Evolutionary conservation across 2,113 vertebrate species (phyloP).

Genomic region (Nibea albiflora): DNA sequence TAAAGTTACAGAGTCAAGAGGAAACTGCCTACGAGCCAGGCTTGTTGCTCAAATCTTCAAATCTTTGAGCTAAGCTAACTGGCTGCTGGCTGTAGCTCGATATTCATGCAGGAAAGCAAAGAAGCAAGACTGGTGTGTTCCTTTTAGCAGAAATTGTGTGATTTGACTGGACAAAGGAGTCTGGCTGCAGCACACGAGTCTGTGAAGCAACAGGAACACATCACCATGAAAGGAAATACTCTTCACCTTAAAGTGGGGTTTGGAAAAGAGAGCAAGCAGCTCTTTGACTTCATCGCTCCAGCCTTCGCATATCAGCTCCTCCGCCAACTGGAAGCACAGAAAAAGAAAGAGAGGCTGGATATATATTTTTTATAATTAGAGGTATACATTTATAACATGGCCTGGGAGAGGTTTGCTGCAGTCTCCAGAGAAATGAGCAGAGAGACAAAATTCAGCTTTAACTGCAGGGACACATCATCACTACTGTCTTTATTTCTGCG

Average conservation of each 20-base stretch:
- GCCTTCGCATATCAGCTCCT: conserved; percentile 55
- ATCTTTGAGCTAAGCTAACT: background rate
- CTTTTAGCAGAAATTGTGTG: background rate
- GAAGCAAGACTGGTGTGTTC: background rate
- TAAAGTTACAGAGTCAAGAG: background rate
- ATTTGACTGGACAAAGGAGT: background rate
- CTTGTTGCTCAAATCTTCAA: background rate
- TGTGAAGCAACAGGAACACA: conserved; percentile 9
- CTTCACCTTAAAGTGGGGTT: conserved; percentile 79
- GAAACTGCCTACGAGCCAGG: background rate
- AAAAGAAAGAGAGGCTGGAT: conserved; percentile 7
- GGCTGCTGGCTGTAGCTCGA: background rate
- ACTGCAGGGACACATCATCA: conserved; percentile 23
- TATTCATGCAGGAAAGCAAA: background rate
- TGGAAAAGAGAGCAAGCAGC: conserved; percentile 71
- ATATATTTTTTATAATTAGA: conserved; percentile 37
- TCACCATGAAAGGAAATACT: conserved; percentile 7
- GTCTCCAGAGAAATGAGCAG: background rate
- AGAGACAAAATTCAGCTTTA: background rate
- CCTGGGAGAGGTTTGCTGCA: conserved; percentile 17
- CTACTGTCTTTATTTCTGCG: conserved; percentile 12
- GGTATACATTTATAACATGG: conserved; percentile 24
- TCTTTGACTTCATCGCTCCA: conserved; percentile 73
- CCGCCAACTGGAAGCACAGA: conserved; percentile 65
- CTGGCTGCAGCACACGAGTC: conserved; percentile 1